A percentile compares a stretch with the other conserved stretches of the same genome.
Conservation (phyloP, 2,113 vertebrate species). For the Bothrops jararaca region DNA sequence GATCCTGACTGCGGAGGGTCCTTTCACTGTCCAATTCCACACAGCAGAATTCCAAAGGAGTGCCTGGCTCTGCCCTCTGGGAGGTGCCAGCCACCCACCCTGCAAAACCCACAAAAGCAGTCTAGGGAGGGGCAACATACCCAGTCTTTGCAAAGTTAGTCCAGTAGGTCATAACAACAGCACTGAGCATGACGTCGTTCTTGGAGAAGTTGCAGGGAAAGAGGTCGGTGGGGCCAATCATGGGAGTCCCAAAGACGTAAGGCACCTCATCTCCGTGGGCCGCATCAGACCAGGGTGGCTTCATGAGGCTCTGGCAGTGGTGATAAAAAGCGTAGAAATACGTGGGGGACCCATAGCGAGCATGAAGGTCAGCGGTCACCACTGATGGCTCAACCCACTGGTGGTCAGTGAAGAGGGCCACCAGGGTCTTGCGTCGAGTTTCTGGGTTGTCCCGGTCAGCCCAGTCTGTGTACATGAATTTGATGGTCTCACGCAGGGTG, state of each 20-base stretch:
- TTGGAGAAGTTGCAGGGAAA: constrained; percentile 99
- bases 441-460: constrained; percentile 96
- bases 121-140: constrained; percentile 71
- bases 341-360: constrained; percentile 94
- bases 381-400: constrained; percentile 98
- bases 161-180: constrained; percentile 99
- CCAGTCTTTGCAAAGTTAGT: constrained; percentile 99
- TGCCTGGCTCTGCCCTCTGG: background rate
- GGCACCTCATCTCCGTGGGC: constrained; percentile 98
- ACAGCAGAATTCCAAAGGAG: background rate
- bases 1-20: background rate
- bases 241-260: constrained; percentile 95
- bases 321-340: constrained; percentile 99
- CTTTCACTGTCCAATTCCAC: background rate
- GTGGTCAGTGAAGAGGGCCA: constrained; percentile 97
- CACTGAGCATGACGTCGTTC: constrained; percentile 97
- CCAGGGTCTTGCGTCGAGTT: constrained; percentile 93
- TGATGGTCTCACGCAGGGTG: constrained; percentile 94
- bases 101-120: background rate
- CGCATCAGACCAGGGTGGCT: constrained; percentile 95
- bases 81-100: too few species aligned
- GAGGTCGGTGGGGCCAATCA: constrained; percentile 96
- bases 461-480: constrained; percentile 99
- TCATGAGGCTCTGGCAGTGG: constrained; percentile 99
- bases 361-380: constrained; percentile 94